Percentiles rank a stretch among this genome's conserved stretches.
Evolutionary conservation across 1,140 invertebrate genomes (phyloP).

Genomic region (Probaryconus sp.): DNA sequence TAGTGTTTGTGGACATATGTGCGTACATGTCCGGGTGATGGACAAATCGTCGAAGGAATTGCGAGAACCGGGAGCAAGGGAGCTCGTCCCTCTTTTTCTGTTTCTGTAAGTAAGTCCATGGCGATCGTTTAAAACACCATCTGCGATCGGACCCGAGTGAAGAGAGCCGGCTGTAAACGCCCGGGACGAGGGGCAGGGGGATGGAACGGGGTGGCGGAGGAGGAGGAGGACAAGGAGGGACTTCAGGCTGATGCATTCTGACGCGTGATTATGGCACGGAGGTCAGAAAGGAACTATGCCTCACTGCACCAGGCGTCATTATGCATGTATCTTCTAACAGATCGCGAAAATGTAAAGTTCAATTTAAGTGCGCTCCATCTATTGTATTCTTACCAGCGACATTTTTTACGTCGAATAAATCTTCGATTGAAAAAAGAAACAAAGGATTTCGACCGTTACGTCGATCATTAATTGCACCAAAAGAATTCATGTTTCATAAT

Average conservation of each 20-base stretch:
- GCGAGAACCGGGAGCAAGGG: slow-evolving; percentile 51
- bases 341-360: slow-evolving; percentile 67
- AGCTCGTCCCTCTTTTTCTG: slow-evolving; percentile 52
- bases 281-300: slow-evolving; percentile 72
- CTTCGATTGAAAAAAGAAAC: slow-evolving; percentile 13
- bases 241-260: slow-evolving; percentile 66
- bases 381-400: slow-evolving; percentile 42
- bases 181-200: slow-evolving; percentile 37
- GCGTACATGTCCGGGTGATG: slow-evolving; percentile 46
- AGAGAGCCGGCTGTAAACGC: slow-evolving; percentile 42
- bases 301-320: slow-evolving; percentile 70
- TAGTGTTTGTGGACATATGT: slow-evolving; percentile 28
- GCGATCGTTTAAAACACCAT: slow-evolving; percentile 66
- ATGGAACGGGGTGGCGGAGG: slow-evolving; percentile 38
- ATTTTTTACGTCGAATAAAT: slow-evolving; percentile 32
- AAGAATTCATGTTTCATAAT: background rate
- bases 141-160: slow-evolving; percentile 53
- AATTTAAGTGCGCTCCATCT: slow-evolving; percentile 47
- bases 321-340: slow-evolving; percentile 63
- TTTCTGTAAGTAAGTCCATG: slow-evolving; percentile 61
- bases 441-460: no score
- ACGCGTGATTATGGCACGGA: slow-evolving; percentile 72
- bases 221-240: slow-evolving; percentile 46
- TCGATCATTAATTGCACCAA: no score
- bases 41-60: slow-evolving; percentile 62